These are phyloP conservation scores for Synanthedon tipuliformis DNA, from an alignment of 2,888 invertebrate species.

Conservation along the genomic window DNA sequence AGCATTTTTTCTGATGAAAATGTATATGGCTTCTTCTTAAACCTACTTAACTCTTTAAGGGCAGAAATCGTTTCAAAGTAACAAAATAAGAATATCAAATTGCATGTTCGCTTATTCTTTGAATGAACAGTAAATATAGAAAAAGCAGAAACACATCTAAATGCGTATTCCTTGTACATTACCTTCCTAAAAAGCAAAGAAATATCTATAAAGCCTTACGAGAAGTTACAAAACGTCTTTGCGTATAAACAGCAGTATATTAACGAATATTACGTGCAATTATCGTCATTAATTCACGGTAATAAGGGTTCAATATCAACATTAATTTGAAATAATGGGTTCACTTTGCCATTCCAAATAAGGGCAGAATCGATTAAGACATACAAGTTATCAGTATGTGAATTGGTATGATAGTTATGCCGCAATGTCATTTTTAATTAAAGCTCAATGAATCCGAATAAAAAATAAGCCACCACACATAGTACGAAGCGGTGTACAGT, in stretches of 20 bases:
- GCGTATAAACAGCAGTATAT: not conserved
- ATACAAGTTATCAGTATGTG: conserved; percentile 4
- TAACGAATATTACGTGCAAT: not conserved
- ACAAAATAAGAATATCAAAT: no score
- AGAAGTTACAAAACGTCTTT: not conserved
- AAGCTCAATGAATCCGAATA: conserved; percentile 4
- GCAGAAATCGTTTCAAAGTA: no score
- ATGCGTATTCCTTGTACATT: not conserved
- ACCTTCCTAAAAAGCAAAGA: not conserved
- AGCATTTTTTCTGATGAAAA: no score
- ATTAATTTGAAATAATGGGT: not conserved
- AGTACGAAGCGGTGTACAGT: not conserved
- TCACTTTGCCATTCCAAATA: conserved; percentile 2
- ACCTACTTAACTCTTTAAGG: no score
- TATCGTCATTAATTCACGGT: not conserved
- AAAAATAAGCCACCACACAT: not conserved
- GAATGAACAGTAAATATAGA: no score
- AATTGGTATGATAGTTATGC: conserved; percentile 5
- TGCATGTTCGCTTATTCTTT: no score
- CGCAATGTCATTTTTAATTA: conserved; percentile 9
- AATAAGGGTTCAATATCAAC: not conserved
- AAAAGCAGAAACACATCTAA: no score
- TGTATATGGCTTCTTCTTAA: no score
- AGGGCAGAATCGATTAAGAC: conserved; percentile 7
- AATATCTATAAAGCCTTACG: not conserved